Base-by-base conservation (phyloP, 1,140 invertebrate genomes). In the Hyles vespertilio region DNA sequence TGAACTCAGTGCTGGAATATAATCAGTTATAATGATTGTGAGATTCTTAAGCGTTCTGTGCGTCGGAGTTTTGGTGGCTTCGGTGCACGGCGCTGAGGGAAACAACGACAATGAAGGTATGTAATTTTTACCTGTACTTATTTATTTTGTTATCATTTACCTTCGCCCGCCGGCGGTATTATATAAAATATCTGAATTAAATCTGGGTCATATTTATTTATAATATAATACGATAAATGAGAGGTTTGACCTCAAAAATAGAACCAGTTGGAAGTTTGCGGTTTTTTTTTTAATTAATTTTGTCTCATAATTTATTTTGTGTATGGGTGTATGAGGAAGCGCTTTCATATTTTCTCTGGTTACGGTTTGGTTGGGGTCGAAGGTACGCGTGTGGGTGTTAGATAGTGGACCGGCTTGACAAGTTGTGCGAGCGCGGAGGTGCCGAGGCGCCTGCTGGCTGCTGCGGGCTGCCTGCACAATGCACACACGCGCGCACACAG, bases 71-170 rank as follows among this genome's bases (percentile, higher is more conserved):
- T 79, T 86, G 74, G 75, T 83, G 73, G 77, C 79, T 78, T 75
- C 82, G 67, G 81, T 82, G 59, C 77, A 76, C 65, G 77, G 77
- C 70, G 81, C 69, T 49, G 75, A 82, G 56, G 80, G 80, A 84
- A 87, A 85, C 79, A 83, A 84, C 82, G 83, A 81, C 75, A 87
- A 88, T 84, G 82, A 88, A 88, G 85, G 85, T 87, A 74, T 40
- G 59, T 60, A 63, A 75, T 69, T 79, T 72, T 72, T 72, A 60
- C 55, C 59, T 70, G 59, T 67, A 60, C 64, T 58, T 81, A 80
- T 70, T 72, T 76, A 71, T 67, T 63, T 65, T 69, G 49, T 61
- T 71, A 62, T 60, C 59, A 69, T 48, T 52, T 65, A 59, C 54
- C 50, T 54, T 45, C 40, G 56, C 64, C 61, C 52, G 61, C 12